Evolutionary conservation across 2,113 vertebrate genomes (phyloP).

Genomic region (Polypterus senegalus): DNA sequence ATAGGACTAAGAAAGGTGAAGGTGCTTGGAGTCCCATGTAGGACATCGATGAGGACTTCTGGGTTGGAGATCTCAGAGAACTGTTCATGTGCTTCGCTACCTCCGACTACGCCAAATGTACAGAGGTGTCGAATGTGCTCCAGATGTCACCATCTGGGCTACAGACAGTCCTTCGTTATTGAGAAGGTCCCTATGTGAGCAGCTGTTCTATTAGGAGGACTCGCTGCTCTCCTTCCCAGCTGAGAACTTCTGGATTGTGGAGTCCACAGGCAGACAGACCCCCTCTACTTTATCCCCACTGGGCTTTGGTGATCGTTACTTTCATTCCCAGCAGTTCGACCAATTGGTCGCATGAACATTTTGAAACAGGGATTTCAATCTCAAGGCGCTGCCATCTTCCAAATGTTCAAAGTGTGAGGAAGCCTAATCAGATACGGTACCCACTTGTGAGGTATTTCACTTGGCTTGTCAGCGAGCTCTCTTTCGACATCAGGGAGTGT

Average conservation of each 20-base stretch:
- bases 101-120: neutral
- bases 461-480: too few relatives aligned
- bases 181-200: slow-evolving; percentile 27
- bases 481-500: too few relatives aligned
- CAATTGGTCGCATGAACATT: too few relatives aligned
- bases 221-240: slow-evolving; percentile 37
- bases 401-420: too few relatives aligned
- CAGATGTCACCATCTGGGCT: neutral
- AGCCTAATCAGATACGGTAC: too few relatives aligned
- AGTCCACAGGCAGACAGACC: slow-evolving; percentile 48
- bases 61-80: neutral
- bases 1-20: slow-evolving; percentile 17
- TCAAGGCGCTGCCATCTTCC: too few relatives aligned
- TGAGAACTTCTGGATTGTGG: slow-evolving; percentile 50
- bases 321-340: too few relatives aligned
- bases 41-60: neutral
- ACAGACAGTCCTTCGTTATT: slow-evolving; percentile 21
- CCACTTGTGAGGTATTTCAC: too few relatives aligned
- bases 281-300: too few relatives aligned
- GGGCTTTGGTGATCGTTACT: too few relatives aligned
- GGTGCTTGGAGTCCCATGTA: slow-evolving; percentile 10
- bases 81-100: neutral
- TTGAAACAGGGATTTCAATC: too few relatives aligned
- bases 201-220: slow-evolving; percentile 33
- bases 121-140: neutral